These are phyloP conservation scores for Psilanteris sp. DNA, from an alignment of 1,140 invertebrate species.

Conservation along the genomic window DNA sequence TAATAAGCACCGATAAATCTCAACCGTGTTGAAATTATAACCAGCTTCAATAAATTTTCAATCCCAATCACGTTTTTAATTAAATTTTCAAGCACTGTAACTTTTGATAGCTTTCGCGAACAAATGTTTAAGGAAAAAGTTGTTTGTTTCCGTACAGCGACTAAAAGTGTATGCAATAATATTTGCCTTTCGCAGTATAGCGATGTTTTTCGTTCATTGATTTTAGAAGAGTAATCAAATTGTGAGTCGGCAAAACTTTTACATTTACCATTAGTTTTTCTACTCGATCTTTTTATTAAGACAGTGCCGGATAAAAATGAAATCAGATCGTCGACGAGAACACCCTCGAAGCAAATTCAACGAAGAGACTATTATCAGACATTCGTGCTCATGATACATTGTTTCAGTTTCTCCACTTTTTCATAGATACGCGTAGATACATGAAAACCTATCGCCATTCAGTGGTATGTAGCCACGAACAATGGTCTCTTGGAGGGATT, in stretches of 20 bases:
- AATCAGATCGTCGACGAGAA: conserved; percentile 62
- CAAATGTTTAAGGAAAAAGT: conserved; percentile 26
- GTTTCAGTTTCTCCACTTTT: conserved; percentile 41
- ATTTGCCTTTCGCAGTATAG: conserved; percentile 25
- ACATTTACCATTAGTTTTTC: background rate
- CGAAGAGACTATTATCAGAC: conserved; percentile 53
- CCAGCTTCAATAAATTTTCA: conserved; percentile 14
- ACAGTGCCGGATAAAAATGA: conserved; percentile 41
- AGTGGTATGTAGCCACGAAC: conserved; percentile 61
- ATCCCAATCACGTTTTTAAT: conserved; percentile 35
- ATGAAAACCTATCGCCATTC: conserved; percentile 65
- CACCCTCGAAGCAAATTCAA: conserved; percentile 55
- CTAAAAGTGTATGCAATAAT: conserved; percentile 32
- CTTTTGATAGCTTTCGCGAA: conserved; percentile 9
- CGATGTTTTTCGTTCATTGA: conserved; percentile 21
- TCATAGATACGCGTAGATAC: conserved; percentile 36
- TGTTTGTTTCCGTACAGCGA: conserved; percentile 15
- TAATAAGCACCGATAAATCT: conserved; percentile 24
- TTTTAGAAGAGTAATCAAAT: conserved; percentile 25
- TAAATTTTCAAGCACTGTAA: conserved; percentile 22
- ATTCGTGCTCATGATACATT: conserved; percentile 37
- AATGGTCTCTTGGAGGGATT: conserved; percentile 64
- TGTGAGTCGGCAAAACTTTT: conserved; percentile 2
- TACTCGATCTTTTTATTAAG: conserved; percentile 26
- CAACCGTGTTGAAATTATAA: conserved; percentile 21